These are phyloP conservation scores for Frieseomelitta varia DNA, from an alignment of 1,140 invertebrate genomes.

Conservation along the genomic window DNA sequence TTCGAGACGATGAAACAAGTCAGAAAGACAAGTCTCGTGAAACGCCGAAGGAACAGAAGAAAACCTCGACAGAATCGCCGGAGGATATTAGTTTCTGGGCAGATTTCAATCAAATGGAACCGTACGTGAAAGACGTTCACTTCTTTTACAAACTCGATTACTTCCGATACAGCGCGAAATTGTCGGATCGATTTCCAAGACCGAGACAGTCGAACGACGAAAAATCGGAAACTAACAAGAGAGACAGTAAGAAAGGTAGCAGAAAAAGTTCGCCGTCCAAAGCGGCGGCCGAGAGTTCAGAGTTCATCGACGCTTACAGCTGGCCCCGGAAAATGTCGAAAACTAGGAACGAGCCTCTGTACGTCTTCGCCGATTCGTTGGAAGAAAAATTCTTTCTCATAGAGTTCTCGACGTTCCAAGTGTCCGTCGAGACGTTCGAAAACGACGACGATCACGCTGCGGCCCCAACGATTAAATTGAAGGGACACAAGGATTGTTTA, in stretches of 20 bases:
- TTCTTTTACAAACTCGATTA: slow-evolving; percentile 73
- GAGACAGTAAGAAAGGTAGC: slow-evolving; percentile 31
- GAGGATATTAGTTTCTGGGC: slow-evolving; percentile 69
- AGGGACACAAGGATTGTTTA: slow-evolving; percentile 26
- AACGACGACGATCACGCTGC: neutral
- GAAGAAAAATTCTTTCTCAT: slow-evolving; percentile 72
- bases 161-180: slow-evolving; percentile 60
- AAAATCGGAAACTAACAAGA: slow-evolving; percentile 38
- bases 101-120: slow-evolving; percentile 71
- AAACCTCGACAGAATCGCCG: neutral
- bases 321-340: slow-evolving; percentile 54
- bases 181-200: slow-evolving; percentile 63
- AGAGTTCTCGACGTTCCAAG: slow-evolving; percentile 55
- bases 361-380: slow-evolving; percentile 75
- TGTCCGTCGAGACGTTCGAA: too few species aligned
- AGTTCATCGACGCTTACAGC: slow-evolving; percentile 24
- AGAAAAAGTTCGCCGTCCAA: slow-evolving; percentile 8
- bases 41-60: neutral
- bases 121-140: slow-evolving; percentile 62
- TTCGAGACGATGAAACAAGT: neutral
- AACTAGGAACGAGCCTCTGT: slow-evolving; percentile 73
- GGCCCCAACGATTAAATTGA: neutral
- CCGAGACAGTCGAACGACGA: neutral
- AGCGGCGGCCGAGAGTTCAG: neutral
- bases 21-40: neutral